phyloP scores from a whole-genome alignment of 1,140 invertebrate genomes.

The Bombus picipes region DNA sequence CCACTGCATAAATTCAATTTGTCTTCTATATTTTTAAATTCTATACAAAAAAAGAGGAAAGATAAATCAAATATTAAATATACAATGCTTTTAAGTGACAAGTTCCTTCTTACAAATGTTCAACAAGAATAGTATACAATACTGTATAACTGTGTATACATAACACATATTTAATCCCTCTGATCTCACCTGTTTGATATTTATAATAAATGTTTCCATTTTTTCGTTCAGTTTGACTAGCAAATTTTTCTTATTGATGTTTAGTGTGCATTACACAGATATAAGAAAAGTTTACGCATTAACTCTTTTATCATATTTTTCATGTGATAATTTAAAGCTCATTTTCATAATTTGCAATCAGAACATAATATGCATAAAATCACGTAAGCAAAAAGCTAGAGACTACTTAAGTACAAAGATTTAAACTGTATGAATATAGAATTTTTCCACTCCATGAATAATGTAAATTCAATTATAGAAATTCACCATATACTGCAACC shows the following conservation, averaged over 20 bases:
- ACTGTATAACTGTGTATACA: constrained; percentile 72
- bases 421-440: not conserved
- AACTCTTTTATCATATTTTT: constrained; percentile 25
- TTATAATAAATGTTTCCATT: constrained; percentile 51
- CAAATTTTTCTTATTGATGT: constrained; percentile 40
- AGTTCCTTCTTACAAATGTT: constrained; percentile 75
- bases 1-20: constrained; percentile 16
- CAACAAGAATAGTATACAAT: constrained; percentile 76
- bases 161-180: constrained; percentile 70
- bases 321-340: constrained; percentile 31
- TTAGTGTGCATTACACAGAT: constrained; percentile 59
- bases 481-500: not conserved
- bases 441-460: not conserved
- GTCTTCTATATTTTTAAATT: constrained; percentile 23
- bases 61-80: constrained; percentile 33
- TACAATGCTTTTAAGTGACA: constrained; percentile 58
- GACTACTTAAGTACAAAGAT: constrained; percentile 32
- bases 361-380: constrained; percentile 17
- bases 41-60: constrained; percentile 18
- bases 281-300: constrained; percentile 57
- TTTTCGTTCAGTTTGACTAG: constrained; percentile 41
- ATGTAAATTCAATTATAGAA: constrained; percentile 7
- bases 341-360: constrained; percentile 7
- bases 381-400: not conserved
- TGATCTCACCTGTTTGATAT: constrained; percentile 47